A percentile compares a stretch with the other conserved stretches of the same genome.
phyloP scores from a whole-genome alignment of 2,797 vertebrate genomes.

The Glossophaga mutica region DNA sequence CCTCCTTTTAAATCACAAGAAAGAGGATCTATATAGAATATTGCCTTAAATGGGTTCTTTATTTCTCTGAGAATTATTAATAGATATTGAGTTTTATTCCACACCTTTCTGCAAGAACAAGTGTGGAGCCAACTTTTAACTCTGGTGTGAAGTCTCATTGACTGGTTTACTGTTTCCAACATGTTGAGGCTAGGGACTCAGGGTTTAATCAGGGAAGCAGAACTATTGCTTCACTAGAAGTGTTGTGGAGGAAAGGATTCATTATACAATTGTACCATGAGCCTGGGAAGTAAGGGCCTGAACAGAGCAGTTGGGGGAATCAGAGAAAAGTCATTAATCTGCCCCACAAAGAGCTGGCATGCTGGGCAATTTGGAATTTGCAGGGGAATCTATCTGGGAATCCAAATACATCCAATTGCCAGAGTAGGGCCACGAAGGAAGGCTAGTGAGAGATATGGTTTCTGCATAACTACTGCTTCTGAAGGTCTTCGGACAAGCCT shows the following conservation, averaged over 20 bases:
- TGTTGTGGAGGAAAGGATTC: background rate
- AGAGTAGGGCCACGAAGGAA: background rate
- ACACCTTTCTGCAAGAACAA: background rate
- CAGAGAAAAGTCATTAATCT: background rate
- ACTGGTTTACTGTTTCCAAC: background rate
- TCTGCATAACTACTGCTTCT: background rate
- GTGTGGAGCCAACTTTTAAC: background rate
- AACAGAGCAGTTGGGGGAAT: background rate
- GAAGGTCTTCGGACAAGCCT: background rate
- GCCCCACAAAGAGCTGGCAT: background rate
- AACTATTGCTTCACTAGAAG: too few species aligned
- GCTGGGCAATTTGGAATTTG: background rate
- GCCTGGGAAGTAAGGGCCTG: background rate
- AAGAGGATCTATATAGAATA: background rate
- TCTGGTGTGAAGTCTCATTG: background rate
- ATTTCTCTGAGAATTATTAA: constrained; percentile 16
- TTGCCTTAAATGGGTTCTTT: background rate
- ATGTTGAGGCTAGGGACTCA: background rate
- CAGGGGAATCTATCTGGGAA: background rate
- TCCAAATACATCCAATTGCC: background rate
- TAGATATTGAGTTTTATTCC: background rate
- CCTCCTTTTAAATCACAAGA: background rate
- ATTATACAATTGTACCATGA: background rate
- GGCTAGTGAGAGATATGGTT: background rate
- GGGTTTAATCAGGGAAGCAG: background rate